These are phyloP conservation scores for Ridgeia piscesae DNA, from an alignment of 1,140 invertebrate genomes.

Conservation along the genomic window DNA sequence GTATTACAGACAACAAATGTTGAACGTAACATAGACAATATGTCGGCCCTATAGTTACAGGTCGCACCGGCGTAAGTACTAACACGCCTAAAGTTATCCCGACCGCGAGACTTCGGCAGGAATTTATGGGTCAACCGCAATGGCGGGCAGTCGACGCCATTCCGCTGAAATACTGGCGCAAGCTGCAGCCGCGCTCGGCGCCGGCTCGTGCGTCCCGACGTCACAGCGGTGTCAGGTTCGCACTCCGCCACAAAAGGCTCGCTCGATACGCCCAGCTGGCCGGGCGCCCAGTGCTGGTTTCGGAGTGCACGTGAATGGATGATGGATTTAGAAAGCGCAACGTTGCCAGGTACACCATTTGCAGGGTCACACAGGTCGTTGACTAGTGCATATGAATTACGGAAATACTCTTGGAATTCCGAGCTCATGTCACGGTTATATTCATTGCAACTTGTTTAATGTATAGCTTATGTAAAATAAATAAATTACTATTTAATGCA, in stretches of 20 bases:
- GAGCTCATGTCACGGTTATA: not conserved
- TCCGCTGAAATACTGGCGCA: not conserved
- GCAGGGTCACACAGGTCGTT: not conserved
- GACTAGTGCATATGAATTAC: not conserved
- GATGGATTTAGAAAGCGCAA: not conserved
- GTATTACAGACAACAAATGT: not conserved
- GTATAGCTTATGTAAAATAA: not conserved
- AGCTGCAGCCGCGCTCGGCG: not conserved
- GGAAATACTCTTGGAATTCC: not conserved
- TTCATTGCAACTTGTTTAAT: not conserved
- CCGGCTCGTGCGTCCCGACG: not conserved
- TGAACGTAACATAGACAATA: not conserved
- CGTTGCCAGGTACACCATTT: not conserved
- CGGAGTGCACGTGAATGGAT: not conserved
- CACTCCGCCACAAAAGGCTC: not conserved
- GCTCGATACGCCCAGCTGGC: not conserved
- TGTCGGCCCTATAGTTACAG: not conserved
- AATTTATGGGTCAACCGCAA: not conserved
- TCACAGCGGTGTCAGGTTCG: not conserved
- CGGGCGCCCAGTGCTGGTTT: not conserved
- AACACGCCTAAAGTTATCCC: not conserved
- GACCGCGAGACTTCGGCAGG: not conserved
- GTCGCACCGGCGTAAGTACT: not conserved
- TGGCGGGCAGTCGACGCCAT: not conserved
- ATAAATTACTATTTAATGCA: not conserved